Conservation (phyloP, 2,888 invertebrate genomes). For the Pharmacophagus antenor region DNA sequence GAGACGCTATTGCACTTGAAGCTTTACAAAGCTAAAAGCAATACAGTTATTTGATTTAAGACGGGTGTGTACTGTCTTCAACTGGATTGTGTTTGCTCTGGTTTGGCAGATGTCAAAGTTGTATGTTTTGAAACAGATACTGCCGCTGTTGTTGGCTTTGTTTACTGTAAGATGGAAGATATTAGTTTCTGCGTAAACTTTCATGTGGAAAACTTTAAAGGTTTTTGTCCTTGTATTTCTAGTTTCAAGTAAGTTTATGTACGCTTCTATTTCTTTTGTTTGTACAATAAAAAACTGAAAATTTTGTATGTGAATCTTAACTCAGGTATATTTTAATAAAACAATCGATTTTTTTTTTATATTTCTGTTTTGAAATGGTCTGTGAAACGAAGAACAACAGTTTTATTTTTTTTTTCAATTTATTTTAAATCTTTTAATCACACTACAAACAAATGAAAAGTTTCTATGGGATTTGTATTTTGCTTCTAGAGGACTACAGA, state of each 20-base stretch:
- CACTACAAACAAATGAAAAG: slow-evolving; percentile 10
- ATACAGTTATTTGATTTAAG: slow-evolving; percentile 82
- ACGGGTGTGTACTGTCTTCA: slow-evolving; percentile 76
- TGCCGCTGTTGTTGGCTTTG: slow-evolving; percentile 64
- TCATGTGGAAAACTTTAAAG: slow-evolving; percentile 22
- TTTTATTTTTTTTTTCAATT: too few species aligned
- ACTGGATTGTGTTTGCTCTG: slow-evolving; percentile 77
- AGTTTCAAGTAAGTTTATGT: not conserved
- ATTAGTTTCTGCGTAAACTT: slow-evolving; percentile 47
- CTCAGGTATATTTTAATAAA: too few species aligned
- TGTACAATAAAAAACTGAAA: too few species aligned
- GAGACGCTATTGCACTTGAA: slow-evolving; percentile 79
- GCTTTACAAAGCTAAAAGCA: slow-evolving; percentile 80
- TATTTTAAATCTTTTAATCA: too few species aligned
- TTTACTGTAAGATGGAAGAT: slow-evolving; percentile 65
- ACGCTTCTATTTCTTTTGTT: not conserved
- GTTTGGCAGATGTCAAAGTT: slow-evolving; percentile 80
- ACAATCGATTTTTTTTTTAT: too few species aligned
- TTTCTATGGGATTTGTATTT: slow-evolving; percentile 16
- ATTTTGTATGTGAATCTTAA: too few species aligned
- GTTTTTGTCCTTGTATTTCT: not conserved
- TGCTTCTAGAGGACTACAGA: slow-evolving; percentile 27
- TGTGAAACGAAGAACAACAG: too few species aligned
- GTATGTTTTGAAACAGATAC: slow-evolving; percentile 76
- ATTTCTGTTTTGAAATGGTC: too few species aligned